Evolutionary conservation across 2,113 vertebrate species (phyloP).

Genomic region (Alexandromys fortis): DNA sequence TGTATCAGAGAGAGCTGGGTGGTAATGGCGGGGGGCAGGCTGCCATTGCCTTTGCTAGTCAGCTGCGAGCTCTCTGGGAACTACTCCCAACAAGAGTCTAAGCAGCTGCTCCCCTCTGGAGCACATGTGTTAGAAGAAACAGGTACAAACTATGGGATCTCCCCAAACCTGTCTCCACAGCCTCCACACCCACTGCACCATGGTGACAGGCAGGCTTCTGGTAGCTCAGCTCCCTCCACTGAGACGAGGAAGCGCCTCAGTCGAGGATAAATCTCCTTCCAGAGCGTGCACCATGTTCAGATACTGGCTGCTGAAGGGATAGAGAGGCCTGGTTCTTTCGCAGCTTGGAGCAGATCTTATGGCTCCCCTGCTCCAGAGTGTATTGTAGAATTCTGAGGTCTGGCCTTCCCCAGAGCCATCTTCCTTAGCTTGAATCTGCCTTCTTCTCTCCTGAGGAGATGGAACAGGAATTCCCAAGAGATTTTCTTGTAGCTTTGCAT

Average conservation of each 20-base stretch:
- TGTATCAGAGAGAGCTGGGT: background rate
- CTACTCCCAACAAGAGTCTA: background rate
- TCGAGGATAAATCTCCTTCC: background rate
- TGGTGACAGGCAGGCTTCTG: background rate
- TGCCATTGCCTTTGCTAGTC: background rate
- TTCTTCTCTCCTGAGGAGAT: background rate
- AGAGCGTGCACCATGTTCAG: background rate
- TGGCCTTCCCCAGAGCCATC: background rate
- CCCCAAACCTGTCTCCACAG: background rate
- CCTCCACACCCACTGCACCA: no score
- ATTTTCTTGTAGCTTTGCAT: accelerated
- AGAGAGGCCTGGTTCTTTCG: background rate
- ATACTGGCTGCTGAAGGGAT: no score
- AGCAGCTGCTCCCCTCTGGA: background rate
- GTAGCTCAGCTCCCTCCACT: background rate
- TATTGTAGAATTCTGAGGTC: background rate
- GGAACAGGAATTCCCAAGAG: background rate
- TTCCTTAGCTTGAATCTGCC: background rate
- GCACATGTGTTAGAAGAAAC: background rate
- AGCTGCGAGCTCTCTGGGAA: background rate
- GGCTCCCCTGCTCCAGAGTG: background rate
- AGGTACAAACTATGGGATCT: background rate
- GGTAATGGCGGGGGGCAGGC: no score
- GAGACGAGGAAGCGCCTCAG: background rate
- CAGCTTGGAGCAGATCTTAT: background rate